Evolutionary conservation across 2,797 vertebrate species (phyloP).

Genomic region (Pseudomugil tenellus): DNA sequence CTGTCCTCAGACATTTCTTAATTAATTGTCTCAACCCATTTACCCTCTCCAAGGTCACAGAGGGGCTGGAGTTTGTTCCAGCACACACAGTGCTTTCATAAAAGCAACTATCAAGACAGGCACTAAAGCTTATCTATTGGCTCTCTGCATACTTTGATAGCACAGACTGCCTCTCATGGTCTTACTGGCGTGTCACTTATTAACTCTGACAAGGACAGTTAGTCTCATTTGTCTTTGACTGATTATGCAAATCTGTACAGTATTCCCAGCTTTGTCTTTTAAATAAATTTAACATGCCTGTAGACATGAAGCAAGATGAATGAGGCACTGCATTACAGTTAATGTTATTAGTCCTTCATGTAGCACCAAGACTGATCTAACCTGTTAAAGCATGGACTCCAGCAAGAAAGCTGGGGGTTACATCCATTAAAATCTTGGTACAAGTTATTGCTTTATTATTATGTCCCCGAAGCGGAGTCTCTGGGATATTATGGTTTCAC

Average conservation of each 20-base stretch:
- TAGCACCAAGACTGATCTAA: not conserved
- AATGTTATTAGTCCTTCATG: not conserved
- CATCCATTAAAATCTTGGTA: too few species aligned
- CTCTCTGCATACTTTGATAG: conserved; percentile 33
- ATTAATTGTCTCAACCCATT: conserved; percentile 39
- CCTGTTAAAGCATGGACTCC: not conserved
- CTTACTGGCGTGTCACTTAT: conserved; percentile 20
- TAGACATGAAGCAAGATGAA: not conserved
- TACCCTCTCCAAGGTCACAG: conserved; percentile 39
- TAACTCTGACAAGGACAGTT: conserved; percentile 7
- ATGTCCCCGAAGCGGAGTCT: too few species aligned
- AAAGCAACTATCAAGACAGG: conserved; percentile 28
- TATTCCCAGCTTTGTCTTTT: not conserved
- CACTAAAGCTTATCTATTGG: conserved; percentile 36
- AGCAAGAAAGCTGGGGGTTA: too few species aligned
- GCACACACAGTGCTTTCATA: conserved; percentile 24
- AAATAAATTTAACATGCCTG: not conserved
- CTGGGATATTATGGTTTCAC: too few species aligned
- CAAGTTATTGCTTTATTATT: too few species aligned
- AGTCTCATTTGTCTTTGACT: not conserved
- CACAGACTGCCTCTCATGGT: not conserved
- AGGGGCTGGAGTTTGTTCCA: conserved; percentile 37
- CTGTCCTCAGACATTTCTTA: conserved; percentile 26
- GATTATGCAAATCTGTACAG: not conserved
- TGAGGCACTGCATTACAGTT: not conserved